Conservation (phyloP, 1,140 invertebrate species). For the Galendromus occidentalis region DNA sequence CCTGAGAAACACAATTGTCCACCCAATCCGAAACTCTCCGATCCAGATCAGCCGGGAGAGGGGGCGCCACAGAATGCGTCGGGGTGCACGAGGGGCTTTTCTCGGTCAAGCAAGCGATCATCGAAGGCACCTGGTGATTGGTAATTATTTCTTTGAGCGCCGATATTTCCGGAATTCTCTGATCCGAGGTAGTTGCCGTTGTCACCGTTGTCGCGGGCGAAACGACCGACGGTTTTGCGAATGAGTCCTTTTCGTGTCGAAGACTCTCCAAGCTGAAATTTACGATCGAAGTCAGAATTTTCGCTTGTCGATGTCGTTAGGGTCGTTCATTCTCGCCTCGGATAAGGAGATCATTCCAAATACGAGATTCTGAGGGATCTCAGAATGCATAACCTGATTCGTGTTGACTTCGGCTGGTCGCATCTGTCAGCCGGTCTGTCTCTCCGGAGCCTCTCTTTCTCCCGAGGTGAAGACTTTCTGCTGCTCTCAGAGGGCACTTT, state of each 20-base stretch:
- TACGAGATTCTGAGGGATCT: too few species aligned
- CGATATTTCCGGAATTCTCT: background rate
- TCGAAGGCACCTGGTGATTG: conserved; percentile 4
- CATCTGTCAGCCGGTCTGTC: too few species aligned
- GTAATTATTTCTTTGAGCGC: background rate
- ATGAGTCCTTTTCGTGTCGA: background rate
- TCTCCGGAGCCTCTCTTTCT: too few species aligned
- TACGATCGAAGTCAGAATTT: too few species aligned
- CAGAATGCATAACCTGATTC: too few species aligned
- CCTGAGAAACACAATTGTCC: background rate
- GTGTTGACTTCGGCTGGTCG: too few species aligned
- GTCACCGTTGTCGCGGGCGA: background rate
- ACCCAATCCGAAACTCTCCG: conserved; percentile 2
- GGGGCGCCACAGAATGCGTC: background rate
- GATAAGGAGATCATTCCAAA: too few species aligned
- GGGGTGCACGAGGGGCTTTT: conserved; percentile 6
- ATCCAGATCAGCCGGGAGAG: background rate
- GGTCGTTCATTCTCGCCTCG: too few species aligned
- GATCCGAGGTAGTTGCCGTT: background rate
- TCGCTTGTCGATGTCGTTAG: too few species aligned
- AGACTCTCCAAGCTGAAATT: too few species aligned
- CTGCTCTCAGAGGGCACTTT: too few species aligned
- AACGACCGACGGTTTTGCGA: background rate
- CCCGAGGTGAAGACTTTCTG: too few species aligned
- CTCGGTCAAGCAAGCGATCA: background rate